These are phyloP conservation scores for Caloenas nicobarica DNA, from an alignment of 2,113 vertebrate species.

Conservation along the genomic window DNA sequence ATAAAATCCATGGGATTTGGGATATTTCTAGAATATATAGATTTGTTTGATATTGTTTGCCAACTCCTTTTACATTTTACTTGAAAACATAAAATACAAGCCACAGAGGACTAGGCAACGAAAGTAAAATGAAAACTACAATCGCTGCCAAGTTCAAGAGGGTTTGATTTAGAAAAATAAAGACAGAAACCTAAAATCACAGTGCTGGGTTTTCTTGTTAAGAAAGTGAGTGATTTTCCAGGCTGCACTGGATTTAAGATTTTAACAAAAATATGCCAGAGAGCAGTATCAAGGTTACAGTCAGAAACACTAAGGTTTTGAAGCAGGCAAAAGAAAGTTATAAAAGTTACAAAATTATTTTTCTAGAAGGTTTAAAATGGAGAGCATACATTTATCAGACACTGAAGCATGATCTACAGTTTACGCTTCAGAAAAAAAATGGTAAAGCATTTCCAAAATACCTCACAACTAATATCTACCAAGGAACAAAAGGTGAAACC, in stretches of 20 bases:
- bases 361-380: neutral
- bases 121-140: neutral
- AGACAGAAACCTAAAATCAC: neutral
- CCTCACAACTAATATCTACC: neutral
- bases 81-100: neutral
- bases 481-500: neutral
- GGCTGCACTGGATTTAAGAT: neutral
- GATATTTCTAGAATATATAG: neutral
- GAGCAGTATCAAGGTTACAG: neutral
- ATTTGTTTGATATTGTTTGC: neutral
- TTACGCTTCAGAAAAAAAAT: neutral
- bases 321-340: constrained; percentile 3
- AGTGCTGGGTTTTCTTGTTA: neutral
- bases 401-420: neutral
- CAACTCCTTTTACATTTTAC: neutral
- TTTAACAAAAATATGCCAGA: neutral
- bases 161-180: neutral
- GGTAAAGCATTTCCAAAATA: neutral
- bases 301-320: neutral
- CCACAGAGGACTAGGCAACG: neutral
- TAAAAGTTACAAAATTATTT: neutral
- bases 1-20: neutral
- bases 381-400: neutral
- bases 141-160: neutral
- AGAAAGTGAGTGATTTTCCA: neutral